A percentile compares a stretch with the other conserved stretches of the same genome.
phyloP scores from a whole-genome alignment of 2,797 vertebrate genomes.

The Diceros bicornis region DNA sequence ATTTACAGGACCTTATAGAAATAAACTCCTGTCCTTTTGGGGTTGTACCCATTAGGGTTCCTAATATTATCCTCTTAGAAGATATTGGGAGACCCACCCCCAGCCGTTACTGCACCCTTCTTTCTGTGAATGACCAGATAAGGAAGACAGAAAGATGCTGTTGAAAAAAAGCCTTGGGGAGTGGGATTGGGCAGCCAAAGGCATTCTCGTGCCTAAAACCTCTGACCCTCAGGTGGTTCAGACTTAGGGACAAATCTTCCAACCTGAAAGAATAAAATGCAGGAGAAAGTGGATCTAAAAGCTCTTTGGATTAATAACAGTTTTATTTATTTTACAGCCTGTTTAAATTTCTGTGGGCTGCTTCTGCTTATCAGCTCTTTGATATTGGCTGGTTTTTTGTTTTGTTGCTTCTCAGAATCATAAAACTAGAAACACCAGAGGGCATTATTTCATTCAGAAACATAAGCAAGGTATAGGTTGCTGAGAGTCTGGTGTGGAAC shows the following conservation, averaged over 20 bases:
- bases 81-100: neutral
- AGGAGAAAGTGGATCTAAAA: slow-evolving; percentile 48
- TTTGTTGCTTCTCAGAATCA: slow-evolving; percentile 44
- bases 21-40: neutral
- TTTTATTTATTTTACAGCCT: slow-evolving; percentile 76
- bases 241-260: neutral
- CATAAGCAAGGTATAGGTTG: neutral
- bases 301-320: slow-evolving; percentile 75
- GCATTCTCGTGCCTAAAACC: neutral
- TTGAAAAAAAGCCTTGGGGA: neutral
- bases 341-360: slow-evolving; percentile 76
- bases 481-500: neutral
- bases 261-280: neutral
- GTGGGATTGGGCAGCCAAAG: neutral
- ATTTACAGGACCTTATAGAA: neutral
- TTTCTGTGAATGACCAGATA: neutral
- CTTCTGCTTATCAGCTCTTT: neutral
- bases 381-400: neutral
- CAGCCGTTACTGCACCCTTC: neutral
- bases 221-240: neutral
- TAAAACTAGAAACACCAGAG: neutral
- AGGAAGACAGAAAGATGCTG: neutral
- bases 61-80: neutral
- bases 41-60: neutral
- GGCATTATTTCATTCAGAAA: slow-evolving; percentile 21